A percentile compares a stretch with the other conserved stretches of the same genome.
Conservation (phyloP, 1,140 invertebrate species). For the Ganaspis sp. region DNA sequence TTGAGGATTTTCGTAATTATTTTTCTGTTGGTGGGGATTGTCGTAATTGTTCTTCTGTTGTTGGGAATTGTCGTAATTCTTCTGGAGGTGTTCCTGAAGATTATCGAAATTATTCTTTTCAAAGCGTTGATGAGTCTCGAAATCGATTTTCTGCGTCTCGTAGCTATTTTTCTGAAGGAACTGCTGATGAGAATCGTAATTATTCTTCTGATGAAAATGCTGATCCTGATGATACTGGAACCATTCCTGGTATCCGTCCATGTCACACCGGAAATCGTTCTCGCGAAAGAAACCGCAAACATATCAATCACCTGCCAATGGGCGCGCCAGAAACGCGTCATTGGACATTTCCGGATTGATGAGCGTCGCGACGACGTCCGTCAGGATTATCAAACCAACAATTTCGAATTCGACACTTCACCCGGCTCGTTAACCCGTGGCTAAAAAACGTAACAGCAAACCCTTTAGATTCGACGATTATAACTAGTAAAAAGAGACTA, state of each 20-base stretch:
- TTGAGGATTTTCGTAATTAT: slow-evolving; percentile 22
- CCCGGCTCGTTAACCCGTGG: not conserved
- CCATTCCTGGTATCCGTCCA: slow-evolving; percentile 74
- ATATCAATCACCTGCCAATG: slow-evolving; percentile 61
- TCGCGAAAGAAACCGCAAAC: slow-evolving; percentile 46
- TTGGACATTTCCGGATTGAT: slow-evolving; percentile 42
- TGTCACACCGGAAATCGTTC: slow-evolving; percentile 61
- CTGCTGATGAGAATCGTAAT: slow-evolving; percentile 25
- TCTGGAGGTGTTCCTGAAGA: slow-evolving; percentile 34
- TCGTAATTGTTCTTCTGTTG: slow-evolving; percentile 38
- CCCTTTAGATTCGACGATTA: not conserved
- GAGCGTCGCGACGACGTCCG: slow-evolving; percentile 31
- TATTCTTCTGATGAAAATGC: slow-evolving; percentile 56
- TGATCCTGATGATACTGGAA: slow-evolving; percentile 69
- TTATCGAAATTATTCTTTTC: slow-evolving; percentile 14
- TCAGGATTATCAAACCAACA: slow-evolving; percentile 25
- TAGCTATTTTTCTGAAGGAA: not conserved
- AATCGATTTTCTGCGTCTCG: not conserved
- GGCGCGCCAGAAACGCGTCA: slow-evolving; percentile 3
- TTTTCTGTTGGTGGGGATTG: too few relatives aligned
- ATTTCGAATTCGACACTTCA: not conserved
- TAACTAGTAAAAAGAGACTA: too few relatives aligned
- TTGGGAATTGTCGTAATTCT: slow-evolving; percentile 32
- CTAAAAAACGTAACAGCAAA: not conserved
- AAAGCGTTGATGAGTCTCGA: slow-evolving; percentile 33